Conservation (phyloP, 1,140 invertebrate genomes). For the Galendromus occidentalis region DNA sequence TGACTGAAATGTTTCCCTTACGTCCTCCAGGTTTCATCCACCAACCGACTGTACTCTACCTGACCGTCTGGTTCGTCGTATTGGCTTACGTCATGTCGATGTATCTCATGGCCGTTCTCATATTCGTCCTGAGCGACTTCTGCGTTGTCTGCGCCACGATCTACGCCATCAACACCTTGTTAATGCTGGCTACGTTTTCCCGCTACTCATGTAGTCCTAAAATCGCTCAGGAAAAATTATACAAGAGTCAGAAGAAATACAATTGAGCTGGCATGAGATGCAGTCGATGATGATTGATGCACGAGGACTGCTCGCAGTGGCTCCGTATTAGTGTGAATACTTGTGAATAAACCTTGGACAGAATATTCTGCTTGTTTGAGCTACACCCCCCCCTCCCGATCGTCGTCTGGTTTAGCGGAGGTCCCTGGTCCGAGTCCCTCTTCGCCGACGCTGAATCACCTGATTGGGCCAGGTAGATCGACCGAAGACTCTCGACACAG, state of each 20-base stretch:
- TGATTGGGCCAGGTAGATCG: too few relatives aligned
- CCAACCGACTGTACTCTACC: constrained; percentile 27
- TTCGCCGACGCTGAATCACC: too few relatives aligned
- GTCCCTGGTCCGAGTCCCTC: too few relatives aligned
- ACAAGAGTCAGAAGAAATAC: not conserved
- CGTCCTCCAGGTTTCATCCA: constrained; percentile 39
- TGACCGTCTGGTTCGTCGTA: constrained; percentile 36
- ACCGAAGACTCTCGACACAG: too few relatives aligned
- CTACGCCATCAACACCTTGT: constrained; percentile 47
- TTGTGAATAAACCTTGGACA: too few relatives aligned
- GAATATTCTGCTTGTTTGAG: too few relatives aligned
- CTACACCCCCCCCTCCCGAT: too few relatives aligned
- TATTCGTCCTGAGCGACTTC: constrained; percentile 46
- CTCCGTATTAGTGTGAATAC: too few relatives aligned
- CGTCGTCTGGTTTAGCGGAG: too few relatives aligned
- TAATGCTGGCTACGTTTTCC: constrained; percentile 22
- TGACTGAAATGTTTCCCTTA: not conserved
- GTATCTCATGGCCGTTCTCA: constrained; percentile 55
- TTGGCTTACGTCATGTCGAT: constrained; percentile 41
- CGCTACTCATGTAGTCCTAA: not conserved
- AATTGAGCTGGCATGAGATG: too few relatives aligned
- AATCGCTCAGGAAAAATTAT: not conserved
- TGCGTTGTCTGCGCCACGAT: constrained; percentile 60
- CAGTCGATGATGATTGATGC: too few relatives aligned
- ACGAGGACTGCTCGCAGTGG: too few relatives aligned